Evolutionary conservation across 2,797 vertebrate genomes (phyloP), one percentile per base, ranked within the genome.

Genomic region (Argya squamiceps): DNA sequence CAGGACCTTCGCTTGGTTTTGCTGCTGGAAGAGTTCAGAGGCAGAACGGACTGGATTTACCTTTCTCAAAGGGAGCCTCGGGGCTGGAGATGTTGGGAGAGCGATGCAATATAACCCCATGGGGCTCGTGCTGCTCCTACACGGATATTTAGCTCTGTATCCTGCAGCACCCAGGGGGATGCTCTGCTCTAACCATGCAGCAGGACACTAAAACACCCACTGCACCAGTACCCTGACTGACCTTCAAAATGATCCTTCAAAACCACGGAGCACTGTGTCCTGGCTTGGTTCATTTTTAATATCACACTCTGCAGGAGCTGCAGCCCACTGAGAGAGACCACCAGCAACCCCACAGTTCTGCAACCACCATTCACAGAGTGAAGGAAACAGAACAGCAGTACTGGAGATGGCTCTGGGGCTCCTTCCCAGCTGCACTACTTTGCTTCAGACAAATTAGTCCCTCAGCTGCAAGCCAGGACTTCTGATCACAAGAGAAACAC

Each of bases 81-180:
- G 27, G 34, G n/a, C 56, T 30, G 20, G 44, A 88, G 67, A 43
- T 29, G 24, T 2, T 43, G 83, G 85, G 83, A 78, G 69, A 37
- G 55, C 0, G 1, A 47, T 34, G 47, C 56, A 44, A 10, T 34
- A 20, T 41, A 76, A 59, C 4, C 36, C 20, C 4, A 0, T 0
- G 6, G 37, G 39, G 47, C 14, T 85, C 0, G 0, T 30, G 60
- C 62, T 92, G 83, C 82, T 92, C 56, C 52, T 63, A 26, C 85
- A 59, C 30, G 4, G 26, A 10, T 49, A 49, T n/a, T 69, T 32
- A 62, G 41, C 2, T 0, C 32, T 19, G 3, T 15, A 5, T 32
- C 65, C 73, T 64, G 69, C 81, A 81, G 58, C 88, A 34, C 62
- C 19, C 0, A 0, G 16, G 60, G 41, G 26, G 36, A 46, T 64